These are phyloP conservation scores for Chionoecetes opilio DNA, from an alignment of 1,140 invertebrate species.

Conservation along the genomic window DNA sequence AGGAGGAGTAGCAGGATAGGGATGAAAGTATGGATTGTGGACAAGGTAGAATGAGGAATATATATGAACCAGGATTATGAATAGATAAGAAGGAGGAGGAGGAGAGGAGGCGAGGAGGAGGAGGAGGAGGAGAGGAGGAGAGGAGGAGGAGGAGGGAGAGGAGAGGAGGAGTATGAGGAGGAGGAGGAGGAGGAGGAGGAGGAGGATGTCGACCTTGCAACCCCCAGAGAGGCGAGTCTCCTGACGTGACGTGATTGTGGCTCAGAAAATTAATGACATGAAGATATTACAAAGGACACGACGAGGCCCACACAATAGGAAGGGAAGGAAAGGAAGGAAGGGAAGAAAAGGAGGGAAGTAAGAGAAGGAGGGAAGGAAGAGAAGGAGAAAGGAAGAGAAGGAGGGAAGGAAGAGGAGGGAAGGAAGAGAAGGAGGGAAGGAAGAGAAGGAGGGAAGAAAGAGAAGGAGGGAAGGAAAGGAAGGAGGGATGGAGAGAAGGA, in stretches of 20 bases:
- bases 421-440: not conserved
- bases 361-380: not conserved
- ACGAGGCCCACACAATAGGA: not conserved
- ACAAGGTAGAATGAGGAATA: not conserved
- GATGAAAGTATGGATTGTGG: not conserved
- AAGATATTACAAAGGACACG: not conserved
- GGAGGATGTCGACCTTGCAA: not conserved
- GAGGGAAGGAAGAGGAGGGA: not conserved
- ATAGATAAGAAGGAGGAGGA: not conserved
- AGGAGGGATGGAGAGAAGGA: not conserved
- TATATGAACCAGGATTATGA: too few species aligned
- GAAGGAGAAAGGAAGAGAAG: too few species aligned
- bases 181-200: conserved; percentile 14
- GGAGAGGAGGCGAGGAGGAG: not conserved
- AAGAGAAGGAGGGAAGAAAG: not conserved
- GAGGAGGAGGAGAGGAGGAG: not conserved
- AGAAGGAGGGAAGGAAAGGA: too few species aligned
- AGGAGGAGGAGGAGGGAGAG: not conserved
- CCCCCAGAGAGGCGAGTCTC: too few species aligned
- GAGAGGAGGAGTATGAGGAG: not conserved
- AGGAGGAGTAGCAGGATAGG: not conserved
- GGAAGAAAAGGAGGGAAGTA: not conserved
- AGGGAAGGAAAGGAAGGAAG: not conserved
- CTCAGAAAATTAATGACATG: too few species aligned
- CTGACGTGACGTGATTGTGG: too few species aligned